Conservation (phyloP, 2,888 invertebrate species). For the Chironomus tentans region DNA sequence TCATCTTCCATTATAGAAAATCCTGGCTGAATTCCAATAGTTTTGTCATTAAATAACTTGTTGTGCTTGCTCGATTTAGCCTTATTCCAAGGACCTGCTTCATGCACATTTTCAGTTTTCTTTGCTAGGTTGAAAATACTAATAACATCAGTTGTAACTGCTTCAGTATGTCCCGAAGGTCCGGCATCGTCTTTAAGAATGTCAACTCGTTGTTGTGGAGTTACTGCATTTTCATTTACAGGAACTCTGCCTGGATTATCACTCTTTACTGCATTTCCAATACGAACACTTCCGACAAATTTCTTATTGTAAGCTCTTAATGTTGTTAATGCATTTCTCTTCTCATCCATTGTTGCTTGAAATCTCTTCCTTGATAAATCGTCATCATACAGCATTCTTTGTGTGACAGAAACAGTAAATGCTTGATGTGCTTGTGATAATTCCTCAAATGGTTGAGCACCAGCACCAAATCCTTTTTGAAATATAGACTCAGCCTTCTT, state of each 20-base stretch:
- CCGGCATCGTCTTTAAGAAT: conserved; percentile 33
- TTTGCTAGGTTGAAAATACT: conserved; percentile 51
- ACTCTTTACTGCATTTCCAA: conserved; percentile 38
- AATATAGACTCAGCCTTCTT: conserved; percentile 77
- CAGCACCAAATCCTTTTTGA: conserved; percentile 61
- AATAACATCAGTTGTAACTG: conserved; percentile 33
- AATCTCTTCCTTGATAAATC: conserved; percentile 48
- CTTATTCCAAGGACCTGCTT: conserved; percentile 47
- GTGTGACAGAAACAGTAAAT: conserved; percentile 41
- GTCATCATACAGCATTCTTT: conserved; percentile 43
- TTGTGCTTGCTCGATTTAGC: conserved; percentile 32
- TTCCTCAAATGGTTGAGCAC: conserved; percentile 72
- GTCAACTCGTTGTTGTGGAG: conserved; percentile 27
- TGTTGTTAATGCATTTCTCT: conserved; percentile 67
- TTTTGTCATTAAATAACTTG: too few relatives aligned
- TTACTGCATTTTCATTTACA: conserved; percentile 31
- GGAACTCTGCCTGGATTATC: conserved; percentile 37
- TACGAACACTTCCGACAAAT: conserved; percentile 47
- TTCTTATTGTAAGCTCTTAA: conserved; percentile 58
- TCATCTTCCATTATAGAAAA: conserved; percentile 18
- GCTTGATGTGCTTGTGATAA: conserved; percentile 64
- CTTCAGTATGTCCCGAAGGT: conserved; percentile 34
- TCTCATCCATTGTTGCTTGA: conserved; percentile 54
- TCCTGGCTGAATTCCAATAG: background rate
- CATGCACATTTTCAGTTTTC: conserved; percentile 57